Percentiles rank a stretch among this genome's conserved stretches.
Evolutionary conservation across 2,113 vertebrate genomes (phyloP).

Genomic region (Brachirus orientalis): DNA sequence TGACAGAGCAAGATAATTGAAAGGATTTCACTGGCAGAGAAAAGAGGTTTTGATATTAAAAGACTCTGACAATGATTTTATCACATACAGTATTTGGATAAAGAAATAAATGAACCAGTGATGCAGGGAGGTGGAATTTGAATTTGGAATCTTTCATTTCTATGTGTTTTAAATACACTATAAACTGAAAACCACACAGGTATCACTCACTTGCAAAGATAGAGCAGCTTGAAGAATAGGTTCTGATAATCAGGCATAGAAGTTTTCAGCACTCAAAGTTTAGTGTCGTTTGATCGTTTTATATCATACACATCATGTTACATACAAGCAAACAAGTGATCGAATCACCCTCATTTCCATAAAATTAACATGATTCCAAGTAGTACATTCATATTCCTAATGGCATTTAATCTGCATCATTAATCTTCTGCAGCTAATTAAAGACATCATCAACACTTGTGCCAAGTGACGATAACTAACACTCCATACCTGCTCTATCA

Average conservation of each 20-base stretch:
- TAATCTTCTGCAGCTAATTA: slow-evolving; percentile 60
- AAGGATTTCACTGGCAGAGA: too few species aligned
- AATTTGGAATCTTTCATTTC: not conserved
- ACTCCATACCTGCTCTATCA: slow-evolving; percentile 34
- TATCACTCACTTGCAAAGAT: too few species aligned
- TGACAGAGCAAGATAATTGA: not conserved
- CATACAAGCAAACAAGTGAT: not conserved
- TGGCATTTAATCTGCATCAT: slow-evolving; percentile 46
- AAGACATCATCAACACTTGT: slow-evolving; percentile 39
- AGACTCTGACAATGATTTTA: too few species aligned
- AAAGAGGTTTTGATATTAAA: too few species aligned
- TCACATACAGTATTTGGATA: too few species aligned
- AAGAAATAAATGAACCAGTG: too few species aligned
- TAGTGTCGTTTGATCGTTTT: not conserved
- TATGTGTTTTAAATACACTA: not conserved
- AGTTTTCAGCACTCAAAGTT: not conserved
- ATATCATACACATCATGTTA: slow-evolving; percentile 3
- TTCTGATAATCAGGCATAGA: not conserved
- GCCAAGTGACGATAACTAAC: slow-evolving; percentile 26
- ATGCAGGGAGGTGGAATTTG: not conserved
- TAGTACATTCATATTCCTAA: slow-evolving; percentile 8
- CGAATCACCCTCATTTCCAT: slow-evolving; percentile 36
- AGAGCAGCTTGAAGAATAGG: not conserved
- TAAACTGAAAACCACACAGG: too few species aligned
- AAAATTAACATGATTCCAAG: slow-evolving; percentile 31